Evolutionary conservation across 2,113 vertebrate species (phyloP), one percentile per base, ranked within the genome.

Genomic region (Malaclemys terrapin): DNA sequence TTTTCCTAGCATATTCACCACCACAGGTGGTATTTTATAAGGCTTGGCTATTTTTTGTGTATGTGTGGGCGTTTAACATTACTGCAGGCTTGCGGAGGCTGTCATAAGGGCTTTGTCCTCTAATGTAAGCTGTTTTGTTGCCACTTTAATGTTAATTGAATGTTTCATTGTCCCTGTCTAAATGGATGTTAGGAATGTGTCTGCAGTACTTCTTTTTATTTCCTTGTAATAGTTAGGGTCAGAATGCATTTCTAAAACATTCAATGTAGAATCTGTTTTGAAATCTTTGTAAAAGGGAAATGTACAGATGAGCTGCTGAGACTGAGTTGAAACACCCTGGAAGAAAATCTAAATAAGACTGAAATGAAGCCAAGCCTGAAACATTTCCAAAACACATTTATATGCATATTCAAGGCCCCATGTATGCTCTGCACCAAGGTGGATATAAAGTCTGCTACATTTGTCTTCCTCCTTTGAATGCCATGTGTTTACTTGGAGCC

Each of bases 121-220:
- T 93, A 96, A 81, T 82, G 57, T 85, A 38, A 49, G 13, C 65
- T 90, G 42, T 62, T 95, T 90, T 83, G 54, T 96, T 76, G 8
- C 69, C 50, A 94, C 87, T 97, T 97, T 97, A 94, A 93, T 96
- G 93, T 89, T 98, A 97, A 97, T 97, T 96, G 49, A 31, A 27
- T 95, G 87, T 96, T 98, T 97, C 84, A 90, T 96, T 97, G 96
- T 97, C 90, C 91, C 42, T 92, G 45, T 96, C 97, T 95, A 98
- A 97, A 96, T 96, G 87, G 88, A 96, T 93, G 29, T 56, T 90
- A 81, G 49, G 54, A 95, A 84, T 80, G 47, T 88, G 72, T 92
- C 85, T 87, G 42, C 88, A 94, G 72, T 52, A 65, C 31, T 85
- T 38, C 19, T 96, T 96, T 96, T 81, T 86, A 29, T 95, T 98